A percentile compares a stretch with the other conserved stretches of the same genome.
These are phyloP conservation scores for Catocala fraxini DNA, from an alignment of 2,888 invertebrate genomes.

Conservation along the genomic window DNA sequence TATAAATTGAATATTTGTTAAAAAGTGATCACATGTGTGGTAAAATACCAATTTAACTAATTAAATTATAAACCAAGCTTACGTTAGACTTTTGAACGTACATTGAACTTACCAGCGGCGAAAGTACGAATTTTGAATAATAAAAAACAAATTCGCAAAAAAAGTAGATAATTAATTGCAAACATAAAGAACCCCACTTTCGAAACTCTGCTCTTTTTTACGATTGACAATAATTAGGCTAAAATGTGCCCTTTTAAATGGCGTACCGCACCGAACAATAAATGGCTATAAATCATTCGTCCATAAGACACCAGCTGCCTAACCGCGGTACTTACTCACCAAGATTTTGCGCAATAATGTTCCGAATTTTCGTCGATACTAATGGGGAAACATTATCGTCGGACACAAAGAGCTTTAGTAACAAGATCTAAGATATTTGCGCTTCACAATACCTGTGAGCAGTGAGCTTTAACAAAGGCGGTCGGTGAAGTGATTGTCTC, in stretches of 20 bases:
- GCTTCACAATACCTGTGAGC: slow-evolving; percentile 27
- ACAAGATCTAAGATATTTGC: slow-evolving; percentile 35
- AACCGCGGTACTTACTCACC: slow-evolving; percentile 14
- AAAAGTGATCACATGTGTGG: too few relatives aligned
- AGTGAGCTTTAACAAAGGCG: slow-evolving; percentile 30
- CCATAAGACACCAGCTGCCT: slow-evolving; percentile 27
- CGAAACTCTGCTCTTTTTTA: slow-evolving; percentile 12
- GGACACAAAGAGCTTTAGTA: slow-evolving; percentile 9
- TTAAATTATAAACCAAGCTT: too few relatives aligned
- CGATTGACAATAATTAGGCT: slow-evolving; percentile 24
- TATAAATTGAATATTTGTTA: too few relatives aligned
- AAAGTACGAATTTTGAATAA: too few relatives aligned
- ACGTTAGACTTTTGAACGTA: too few relatives aligned
- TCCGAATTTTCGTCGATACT: slow-evolving; percentile 20
- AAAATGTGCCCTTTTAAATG: slow-evolving; percentile 38
- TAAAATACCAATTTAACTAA: too few relatives aligned
- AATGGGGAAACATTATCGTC: slow-evolving; percentile 19
- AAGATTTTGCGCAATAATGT: slow-evolving; percentile 23
- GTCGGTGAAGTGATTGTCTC: slow-evolving; percentile 19
- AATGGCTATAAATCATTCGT: slow-evolving; percentile 40
- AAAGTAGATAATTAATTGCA: too few relatives aligned
- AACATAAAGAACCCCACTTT: too few relatives aligned
- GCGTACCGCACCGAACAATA: slow-evolving; percentile 31
- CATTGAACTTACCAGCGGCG: too few relatives aligned
- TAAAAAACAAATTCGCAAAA: too few relatives aligned